Conservation (phyloP, 2,888 invertebrate species). For the Tortricodes alternella region DNA sequence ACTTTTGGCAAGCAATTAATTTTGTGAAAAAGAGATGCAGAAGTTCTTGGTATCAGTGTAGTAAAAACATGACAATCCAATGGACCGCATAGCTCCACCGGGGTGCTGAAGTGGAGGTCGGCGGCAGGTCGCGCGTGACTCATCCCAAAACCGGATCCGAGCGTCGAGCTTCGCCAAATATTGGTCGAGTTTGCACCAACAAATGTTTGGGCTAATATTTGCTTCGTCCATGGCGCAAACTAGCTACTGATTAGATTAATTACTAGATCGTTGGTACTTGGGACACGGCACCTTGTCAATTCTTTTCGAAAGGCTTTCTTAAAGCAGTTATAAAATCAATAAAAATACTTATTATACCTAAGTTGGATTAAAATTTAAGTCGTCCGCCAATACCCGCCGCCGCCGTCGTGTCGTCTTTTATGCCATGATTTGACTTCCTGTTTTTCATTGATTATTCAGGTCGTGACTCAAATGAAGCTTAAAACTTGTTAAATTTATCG, state of each 20-base stretch:
- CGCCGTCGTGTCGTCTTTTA: constrained; percentile 4
- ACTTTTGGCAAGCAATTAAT: too few species aligned
- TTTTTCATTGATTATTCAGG: constrained; percentile 15
- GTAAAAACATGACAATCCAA: constrained; percentile 35
- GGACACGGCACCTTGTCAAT: too few species aligned
- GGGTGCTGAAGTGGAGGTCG: constrained; percentile 54
- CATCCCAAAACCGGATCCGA: constrained; percentile 70
- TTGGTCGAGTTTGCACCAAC: constrained; percentile 32
- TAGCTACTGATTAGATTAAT: too few species aligned
- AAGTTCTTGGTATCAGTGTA: not conserved
- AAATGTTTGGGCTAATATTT: not conserved
- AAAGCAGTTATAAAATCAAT: not conserved
- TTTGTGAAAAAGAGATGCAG: too few species aligned
- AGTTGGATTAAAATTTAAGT: too few species aligned
- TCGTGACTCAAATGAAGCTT: constrained; percentile 8
- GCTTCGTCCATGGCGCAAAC: not conserved
- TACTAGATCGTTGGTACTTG: too few species aligned
- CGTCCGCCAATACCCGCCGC: too few species aligned
- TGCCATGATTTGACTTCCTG: constrained; percentile 18
- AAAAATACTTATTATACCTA: not conserved
- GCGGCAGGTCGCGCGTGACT: constrained; percentile 65
- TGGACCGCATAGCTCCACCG: constrained; percentile 44
- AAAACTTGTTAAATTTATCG: not conserved
- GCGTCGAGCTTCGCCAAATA: constrained; percentile 34
- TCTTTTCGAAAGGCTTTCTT: too few species aligned